Percentiles rank a stretch among this genome's conserved stretches.
Evolutionary conservation across 2,797 vertebrate genomes (phyloP).

Genomic region (Syndactyla subalaris): DNA sequence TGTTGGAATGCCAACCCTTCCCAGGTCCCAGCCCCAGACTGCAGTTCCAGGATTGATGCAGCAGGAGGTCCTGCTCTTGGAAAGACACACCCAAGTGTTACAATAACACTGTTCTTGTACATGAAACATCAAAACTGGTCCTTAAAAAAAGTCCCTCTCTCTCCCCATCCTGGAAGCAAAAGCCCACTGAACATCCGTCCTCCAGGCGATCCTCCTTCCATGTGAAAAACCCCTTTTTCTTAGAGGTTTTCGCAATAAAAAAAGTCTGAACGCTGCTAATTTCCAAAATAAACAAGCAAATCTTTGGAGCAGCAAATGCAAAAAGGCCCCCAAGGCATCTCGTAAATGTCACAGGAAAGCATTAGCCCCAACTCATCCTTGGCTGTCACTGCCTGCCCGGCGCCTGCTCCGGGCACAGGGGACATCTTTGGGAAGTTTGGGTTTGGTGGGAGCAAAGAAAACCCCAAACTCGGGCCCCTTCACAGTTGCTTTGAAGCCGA

Average conservation of each 20-base stretch:
- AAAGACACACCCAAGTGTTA: not conserved
- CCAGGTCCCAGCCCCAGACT: not conserved
- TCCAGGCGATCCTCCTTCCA: not conserved
- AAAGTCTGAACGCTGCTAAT: not conserved
- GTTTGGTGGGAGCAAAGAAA: not conserved
- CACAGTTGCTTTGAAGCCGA: not conserved
- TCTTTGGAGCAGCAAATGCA: not conserved
- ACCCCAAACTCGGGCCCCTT: not conserved
- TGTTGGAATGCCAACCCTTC: not conserved
- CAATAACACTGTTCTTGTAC: not conserved
- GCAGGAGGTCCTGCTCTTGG: not conserved
- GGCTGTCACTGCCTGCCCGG: accelerated
- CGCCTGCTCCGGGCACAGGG: not conserved
- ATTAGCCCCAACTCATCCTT: accelerated
- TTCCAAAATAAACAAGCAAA: constrained; percentile 46
- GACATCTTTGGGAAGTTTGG: not conserved
- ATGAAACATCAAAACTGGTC: not conserved
- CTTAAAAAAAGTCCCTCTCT: not conserved
- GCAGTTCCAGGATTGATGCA: not conserved
- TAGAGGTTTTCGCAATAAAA: not conserved
- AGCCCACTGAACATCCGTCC: accelerated
- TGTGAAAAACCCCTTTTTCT: not conserved
- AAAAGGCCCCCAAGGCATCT: not conserved
- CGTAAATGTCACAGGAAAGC: constrained; percentile 28
- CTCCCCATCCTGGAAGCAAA: not conserved